Percentiles rank a stretch among this genome's conserved stretches.
phyloP scores from a whole-genome alignment of 2,797 vertebrate species.

The Furcifer pardalis region DNA sequence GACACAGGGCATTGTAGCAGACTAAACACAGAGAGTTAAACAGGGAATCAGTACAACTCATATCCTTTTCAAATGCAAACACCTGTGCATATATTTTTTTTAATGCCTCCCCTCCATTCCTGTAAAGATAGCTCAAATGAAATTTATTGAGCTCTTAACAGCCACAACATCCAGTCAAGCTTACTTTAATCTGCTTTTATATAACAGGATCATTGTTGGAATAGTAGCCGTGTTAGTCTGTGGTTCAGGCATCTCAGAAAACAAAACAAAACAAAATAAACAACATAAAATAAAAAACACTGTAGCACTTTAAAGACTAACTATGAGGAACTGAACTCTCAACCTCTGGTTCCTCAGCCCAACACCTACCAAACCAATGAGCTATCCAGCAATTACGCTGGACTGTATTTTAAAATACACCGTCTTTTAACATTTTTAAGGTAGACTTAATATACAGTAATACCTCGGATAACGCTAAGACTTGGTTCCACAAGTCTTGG shows the following conservation, averaged over 20 bases:
- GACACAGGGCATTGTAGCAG: fast-evolving
- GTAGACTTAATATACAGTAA: not conserved
- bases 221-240: too few relatives aligned
- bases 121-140: not conserved
- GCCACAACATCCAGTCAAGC: not conserved
- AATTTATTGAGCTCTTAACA: not conserved
- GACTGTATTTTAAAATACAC: too few relatives aligned
- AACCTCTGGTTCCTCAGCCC: too few relatives aligned
- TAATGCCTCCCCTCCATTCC: not conserved
- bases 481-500: too few relatives aligned
- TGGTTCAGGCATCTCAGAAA: too few relatives aligned
- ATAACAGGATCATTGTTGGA: not conserved
- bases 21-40: not conserved
- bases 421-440: not conserved
- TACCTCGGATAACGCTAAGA: too few relatives aligned
- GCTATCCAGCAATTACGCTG: too few relatives aligned
- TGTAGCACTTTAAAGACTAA: too few relatives aligned
- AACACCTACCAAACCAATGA: too few relatives aligned
- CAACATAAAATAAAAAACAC: too few relatives aligned
- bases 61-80: not conserved
- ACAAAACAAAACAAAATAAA: too few relatives aligned
- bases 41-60: not conserved
- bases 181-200: not conserved
- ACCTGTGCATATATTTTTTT: not conserved
- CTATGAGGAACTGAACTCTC: too few relatives aligned